A percentile compares a stretch with the other conserved stretches of the same genome.
These are phyloP conservation scores for Peromyscus polionotus DNA, from an alignment of 2,113 vertebrate species.

Conservation along the genomic window DNA sequence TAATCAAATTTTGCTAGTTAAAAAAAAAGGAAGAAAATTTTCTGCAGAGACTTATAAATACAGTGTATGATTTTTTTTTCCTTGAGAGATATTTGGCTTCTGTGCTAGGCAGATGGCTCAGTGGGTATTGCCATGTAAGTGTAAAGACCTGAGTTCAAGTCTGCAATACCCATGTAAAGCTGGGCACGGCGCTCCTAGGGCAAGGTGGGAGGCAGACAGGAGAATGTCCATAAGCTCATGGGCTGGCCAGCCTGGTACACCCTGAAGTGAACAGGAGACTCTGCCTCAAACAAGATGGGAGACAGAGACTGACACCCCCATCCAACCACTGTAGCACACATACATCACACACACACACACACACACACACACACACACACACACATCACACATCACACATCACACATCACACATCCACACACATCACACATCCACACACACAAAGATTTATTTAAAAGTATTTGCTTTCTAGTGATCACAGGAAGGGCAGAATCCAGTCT, in stretches of 20 bases:
- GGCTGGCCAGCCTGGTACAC: neutral
- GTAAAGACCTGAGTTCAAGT: neutral
- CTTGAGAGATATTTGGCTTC: neutral
- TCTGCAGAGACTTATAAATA: neutral
- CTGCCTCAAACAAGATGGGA: neutral
- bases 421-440: neutral
- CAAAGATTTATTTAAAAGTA: neutral
- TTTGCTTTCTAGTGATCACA: constrained; percentile 7
- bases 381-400: neutral
- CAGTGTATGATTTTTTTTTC: neutral
- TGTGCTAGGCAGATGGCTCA: neutral
- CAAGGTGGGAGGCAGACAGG: neutral
- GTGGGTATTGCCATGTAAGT: neutral
- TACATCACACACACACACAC: neutral
- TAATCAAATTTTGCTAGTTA: neutral
- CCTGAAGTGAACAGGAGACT: neutral
- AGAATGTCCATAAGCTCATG: too few species aligned
- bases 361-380: neutral
- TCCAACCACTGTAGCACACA: neutral
- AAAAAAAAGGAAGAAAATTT: neutral
- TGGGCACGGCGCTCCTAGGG: neutral
- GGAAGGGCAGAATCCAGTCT: neutral
- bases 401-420: neutral
- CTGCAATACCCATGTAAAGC: neutral
- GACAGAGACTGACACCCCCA: neutral